Evolutionary conservation across 2,797 vertebrate species (phyloP).

Genomic region (Poeciliopsis infans): DNA sequence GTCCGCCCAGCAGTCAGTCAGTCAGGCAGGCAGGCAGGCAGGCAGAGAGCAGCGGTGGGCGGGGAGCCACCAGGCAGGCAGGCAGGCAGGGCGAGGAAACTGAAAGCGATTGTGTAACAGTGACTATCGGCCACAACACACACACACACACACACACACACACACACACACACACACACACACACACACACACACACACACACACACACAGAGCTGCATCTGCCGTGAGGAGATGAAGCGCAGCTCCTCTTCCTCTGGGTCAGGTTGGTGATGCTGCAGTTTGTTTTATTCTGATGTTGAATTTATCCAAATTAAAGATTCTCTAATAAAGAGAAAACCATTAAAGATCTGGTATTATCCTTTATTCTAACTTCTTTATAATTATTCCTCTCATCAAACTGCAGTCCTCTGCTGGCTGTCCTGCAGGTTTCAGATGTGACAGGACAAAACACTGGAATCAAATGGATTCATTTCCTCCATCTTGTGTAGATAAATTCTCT

Average conservation of each 20-base stretch:
- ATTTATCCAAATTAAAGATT: neutral
- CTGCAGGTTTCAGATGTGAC: no score
- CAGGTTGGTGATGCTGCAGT: neutral
- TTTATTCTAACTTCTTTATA: neutral
- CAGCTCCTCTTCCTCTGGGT: neutral
- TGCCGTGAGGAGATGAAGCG: neutral
- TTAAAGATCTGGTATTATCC: neutral
- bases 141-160: slow-evolving; percentile 16
- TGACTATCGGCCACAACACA: slow-evolving; percentile 59
- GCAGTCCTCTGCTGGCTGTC: no score
- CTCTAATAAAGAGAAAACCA: neutral
- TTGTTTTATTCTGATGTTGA: neutral
- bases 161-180: slow-evolving; percentile 18
- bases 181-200: slow-evolving; percentile 8
- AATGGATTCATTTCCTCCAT: no score
- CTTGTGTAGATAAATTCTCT: no score
- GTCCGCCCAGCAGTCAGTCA: slow-evolving; percentile 61
- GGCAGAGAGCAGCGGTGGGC: slow-evolving; percentile 41
- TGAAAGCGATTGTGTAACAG: slow-evolving; percentile 71
- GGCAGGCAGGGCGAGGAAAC: slow-evolving; percentile 58
- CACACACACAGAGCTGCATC: neutral
- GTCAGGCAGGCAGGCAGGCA: slow-evolving; percentile 30
- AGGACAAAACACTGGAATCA: no score
- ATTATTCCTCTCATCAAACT: no score
- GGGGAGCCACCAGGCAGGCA: slow-evolving; percentile 29